Evolutionary conservation across 2,113 vertebrate genomes (phyloP).

Genomic region (Neopipo cinnamomea): DNA sequence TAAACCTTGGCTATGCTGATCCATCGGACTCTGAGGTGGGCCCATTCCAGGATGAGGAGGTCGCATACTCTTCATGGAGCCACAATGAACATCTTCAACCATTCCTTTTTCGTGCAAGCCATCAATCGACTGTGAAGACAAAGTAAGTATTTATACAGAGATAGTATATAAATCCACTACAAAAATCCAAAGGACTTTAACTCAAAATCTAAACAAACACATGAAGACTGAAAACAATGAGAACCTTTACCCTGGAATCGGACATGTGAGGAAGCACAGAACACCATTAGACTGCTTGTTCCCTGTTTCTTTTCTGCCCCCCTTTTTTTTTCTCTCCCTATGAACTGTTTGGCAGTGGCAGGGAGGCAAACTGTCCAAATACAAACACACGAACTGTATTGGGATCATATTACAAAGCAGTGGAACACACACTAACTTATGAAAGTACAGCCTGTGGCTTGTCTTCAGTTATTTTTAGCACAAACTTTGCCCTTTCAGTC

Average conservation of each 20-base stretch:
- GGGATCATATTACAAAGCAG: conserved; percentile 9
- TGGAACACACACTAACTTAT: not conserved
- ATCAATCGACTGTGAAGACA: conserved; percentile 83
- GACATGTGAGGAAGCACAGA: not conserved
- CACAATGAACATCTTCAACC: conserved; percentile 90
- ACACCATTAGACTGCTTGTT: not conserved
- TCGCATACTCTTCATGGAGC: conserved; percentile 92
- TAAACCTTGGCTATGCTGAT: conserved; percentile 97
- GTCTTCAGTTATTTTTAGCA: conserved; percentile 9
- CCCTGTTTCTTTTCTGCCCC: not conserved
- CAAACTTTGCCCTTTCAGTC: conserved; percentile 37
- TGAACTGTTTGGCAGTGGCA: not conserved
- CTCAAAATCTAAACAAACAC: not conserved
- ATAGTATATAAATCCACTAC: not conserved
- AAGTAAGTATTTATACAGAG: not conserved
- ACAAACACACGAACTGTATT: not conserved
- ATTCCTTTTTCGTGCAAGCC: conserved; percentile 92
- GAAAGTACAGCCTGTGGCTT: not conserved
- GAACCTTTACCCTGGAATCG: not conserved
- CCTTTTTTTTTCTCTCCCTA: not conserved
- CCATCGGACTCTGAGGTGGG: conserved; percentile 97
- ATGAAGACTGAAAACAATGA: not conserved
- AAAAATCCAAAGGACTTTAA: not conserved
- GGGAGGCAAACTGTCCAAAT: not conserved
- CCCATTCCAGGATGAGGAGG: conserved; percentile 95